Evolutionary conservation across 2,113 vertebrate species (phyloP).

Genomic region (Blennius ocellaris): DNA sequence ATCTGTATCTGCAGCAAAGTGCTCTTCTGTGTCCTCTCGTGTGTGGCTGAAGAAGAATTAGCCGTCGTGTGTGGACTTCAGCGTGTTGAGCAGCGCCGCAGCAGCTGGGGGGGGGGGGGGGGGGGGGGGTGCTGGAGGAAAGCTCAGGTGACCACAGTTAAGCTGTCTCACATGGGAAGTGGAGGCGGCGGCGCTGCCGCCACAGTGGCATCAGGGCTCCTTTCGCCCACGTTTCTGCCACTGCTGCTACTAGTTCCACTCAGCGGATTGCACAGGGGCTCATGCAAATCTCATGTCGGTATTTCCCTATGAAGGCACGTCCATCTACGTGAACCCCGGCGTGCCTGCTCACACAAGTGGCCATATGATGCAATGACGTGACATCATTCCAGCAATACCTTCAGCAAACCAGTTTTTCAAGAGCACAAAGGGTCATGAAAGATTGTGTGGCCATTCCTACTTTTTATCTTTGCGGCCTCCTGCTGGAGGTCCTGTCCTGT

Average conservation of each 20-base stretch:
- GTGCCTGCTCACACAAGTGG: constrained; percentile 10
- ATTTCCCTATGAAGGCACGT: constrained; percentile 35
- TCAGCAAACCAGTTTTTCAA: constrained; percentile 12
- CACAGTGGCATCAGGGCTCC: constrained; percentile 20
- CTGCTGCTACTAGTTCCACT: constrained; percentile 37
- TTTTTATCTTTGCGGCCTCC: constrained; percentile 39
- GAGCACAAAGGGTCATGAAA: constrained; percentile 20
- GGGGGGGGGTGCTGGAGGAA: constrained; percentile 8
- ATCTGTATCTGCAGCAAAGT: constrained; percentile 22
- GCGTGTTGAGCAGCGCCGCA: constrained; percentile 40
- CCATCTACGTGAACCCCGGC: constrained; percentile 18
- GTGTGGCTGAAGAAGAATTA: constrained; percentile 43
- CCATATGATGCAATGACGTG: constrained; percentile 37
- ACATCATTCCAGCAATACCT: constrained; percentile 40
- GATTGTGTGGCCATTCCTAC: constrained; percentile 19
- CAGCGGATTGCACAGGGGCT: constrained; percentile 47
- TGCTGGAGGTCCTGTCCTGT: neutral
- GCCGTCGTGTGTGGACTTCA: constrained; percentile 31
- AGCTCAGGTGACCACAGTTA: constrained; percentile 77
- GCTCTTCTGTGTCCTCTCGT: constrained; percentile 38
- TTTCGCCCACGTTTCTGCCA: constrained; percentile 24
- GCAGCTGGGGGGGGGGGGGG: neutral
- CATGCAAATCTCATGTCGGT: neutral
- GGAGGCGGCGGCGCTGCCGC: constrained; percentile 46
- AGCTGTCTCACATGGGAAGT: constrained; percentile 78